Percentiles rank a stretch among this genome's conserved stretches.
Conservation (phyloP, 2,113 vertebrate species). For the Lepus americanus region DNA sequence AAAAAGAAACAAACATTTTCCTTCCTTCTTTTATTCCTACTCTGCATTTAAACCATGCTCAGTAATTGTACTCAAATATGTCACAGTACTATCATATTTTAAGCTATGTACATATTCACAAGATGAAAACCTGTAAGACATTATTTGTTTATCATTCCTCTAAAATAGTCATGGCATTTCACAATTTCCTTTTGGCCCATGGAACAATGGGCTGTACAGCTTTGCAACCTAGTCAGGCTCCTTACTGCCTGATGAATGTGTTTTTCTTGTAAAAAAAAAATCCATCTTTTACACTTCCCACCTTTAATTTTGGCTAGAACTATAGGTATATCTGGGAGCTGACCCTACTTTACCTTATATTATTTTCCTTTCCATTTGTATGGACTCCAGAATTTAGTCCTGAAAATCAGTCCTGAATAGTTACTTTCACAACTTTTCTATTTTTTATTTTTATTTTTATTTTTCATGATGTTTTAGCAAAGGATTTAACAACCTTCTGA, state of each 20-base stretch:
- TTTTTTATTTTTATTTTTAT: background rate
- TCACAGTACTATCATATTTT: background rate
- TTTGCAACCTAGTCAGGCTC: background rate
- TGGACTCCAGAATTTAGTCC: background rate
- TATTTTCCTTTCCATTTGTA: background rate
- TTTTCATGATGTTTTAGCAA: conserved; percentile 29
- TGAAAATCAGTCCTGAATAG: background rate
- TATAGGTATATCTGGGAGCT: background rate
- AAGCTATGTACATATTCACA: background rate
- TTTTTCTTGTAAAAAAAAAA: too few species aligned
- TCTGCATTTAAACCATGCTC: background rate
- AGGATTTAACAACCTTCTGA: background rate
- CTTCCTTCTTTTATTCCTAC: too few species aligned
- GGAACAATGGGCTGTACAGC: background rate
- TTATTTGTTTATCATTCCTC: background rate
- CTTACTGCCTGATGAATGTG: background rate
- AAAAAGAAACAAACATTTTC: background rate
- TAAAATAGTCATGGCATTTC: background rate
- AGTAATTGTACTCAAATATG: background rate
- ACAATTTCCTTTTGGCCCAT: conserved; percentile 18
- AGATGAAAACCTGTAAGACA: conserved; percentile 16
- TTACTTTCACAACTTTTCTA: background rate
- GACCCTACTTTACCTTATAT: background rate
- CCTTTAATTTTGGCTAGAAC: background rate
- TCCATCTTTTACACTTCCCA: background rate